Evolutionary conservation across 2,113 vertebrate species (phyloP).

Genomic region (Indri indri): DNA sequence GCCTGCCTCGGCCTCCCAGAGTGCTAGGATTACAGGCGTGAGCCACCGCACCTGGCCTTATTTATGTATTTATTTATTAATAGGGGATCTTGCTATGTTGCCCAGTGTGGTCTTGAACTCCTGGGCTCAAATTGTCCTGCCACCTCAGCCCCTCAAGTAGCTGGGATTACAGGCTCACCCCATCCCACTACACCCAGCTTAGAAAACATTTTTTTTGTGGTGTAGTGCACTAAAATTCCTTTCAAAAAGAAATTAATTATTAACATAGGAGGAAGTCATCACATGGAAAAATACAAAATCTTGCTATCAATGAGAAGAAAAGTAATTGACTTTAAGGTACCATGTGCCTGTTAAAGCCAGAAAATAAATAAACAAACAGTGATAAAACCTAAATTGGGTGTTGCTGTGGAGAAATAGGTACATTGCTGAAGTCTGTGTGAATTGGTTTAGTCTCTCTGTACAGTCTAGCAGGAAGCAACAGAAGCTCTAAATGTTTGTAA

Average conservation of each 20-base stretch:
- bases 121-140: too few relatives aligned
- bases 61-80: too few relatives aligned
- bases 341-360: background rate
- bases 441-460: background rate
- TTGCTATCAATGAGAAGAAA: background rate
- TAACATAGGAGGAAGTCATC: background rate
- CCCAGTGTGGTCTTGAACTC: too few relatives aligned
- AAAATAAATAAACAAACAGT: background rate
- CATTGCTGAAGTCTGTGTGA: background rate
- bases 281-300: background rate
- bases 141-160: too few relatives aligned
- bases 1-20: too few relatives aligned
- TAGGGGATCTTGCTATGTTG: too few relatives aligned
- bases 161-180: too few relatives aligned
- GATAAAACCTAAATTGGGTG: background rate
- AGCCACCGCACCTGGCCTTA: too few relatives aligned
- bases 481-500: background rate
- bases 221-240: background rate
- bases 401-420: background rate
- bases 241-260: conserved; percentile 24
- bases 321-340: background rate
- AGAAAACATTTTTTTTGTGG: background rate
- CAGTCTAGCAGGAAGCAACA: background rate
- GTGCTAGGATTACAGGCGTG: too few relatives aligned
- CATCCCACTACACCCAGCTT: background rate